phyloP scores from a whole-genome alignment of 2,888 invertebrate species.

The Lepidocyrtoides sp. region DNA sequence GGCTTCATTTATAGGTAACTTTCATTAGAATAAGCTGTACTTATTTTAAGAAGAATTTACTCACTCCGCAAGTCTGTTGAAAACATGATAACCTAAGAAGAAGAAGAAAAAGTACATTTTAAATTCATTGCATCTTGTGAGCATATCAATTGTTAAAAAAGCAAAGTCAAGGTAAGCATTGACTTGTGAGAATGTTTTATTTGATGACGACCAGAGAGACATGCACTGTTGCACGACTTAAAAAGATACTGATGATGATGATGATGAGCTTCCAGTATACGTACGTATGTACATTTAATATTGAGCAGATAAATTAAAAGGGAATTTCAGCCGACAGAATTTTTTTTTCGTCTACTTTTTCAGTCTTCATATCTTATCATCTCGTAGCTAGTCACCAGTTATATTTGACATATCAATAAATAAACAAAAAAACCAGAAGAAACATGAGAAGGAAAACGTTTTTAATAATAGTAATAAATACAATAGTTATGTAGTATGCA shows the following conservation, averaged over 20 bases:
- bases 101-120: too few relatives aligned
- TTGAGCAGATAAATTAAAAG: slow-evolving; percentile 13
- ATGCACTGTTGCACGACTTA: slow-evolving; percentile 16
- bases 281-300: not conserved
- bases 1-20: slow-evolving; percentile 10
- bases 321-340: slow-evolving; percentile 4
- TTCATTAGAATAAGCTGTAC: not conserved
- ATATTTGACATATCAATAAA: slow-evolving; percentile 53
- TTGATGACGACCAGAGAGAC: not conserved
- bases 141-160: not conserved
- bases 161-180: not conserved
- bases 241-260: not conserved
- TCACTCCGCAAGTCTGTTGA: too few relatives aligned
- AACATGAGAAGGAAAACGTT: slow-evolving; percentile 52
- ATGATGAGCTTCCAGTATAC: not conserved
- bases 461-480: slow-evolving; percentile 35
- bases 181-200: not conserved
- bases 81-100: slow-evolving; percentile 19
- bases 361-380: slow-evolving; percentile 17
- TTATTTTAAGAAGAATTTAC: too few relatives aligned
- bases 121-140: too few relatives aligned
- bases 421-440: slow-evolving; percentile 53
- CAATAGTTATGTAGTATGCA: not conserved
- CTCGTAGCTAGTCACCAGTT: slow-evolving; percentile 1
- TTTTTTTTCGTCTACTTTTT: slow-evolving; percentile 6